Conservation (phyloP, 2,797 vertebrate species). For the Anableps anableps region DNA sequence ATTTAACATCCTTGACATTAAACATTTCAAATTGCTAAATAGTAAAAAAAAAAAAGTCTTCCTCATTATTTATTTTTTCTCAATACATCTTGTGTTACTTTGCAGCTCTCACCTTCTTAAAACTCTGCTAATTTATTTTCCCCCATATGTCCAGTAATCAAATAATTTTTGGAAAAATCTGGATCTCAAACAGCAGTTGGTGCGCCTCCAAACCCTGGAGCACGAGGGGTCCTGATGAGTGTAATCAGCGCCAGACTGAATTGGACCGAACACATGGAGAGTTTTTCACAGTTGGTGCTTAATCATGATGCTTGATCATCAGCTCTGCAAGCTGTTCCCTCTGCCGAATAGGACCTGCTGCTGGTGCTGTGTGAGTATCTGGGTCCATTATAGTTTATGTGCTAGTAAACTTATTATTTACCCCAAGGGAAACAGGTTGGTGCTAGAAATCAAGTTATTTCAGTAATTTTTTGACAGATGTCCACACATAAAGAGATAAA, state of each 20-base stretch:
- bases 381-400: constrained; percentile 71
- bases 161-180: constrained; percentile 53
- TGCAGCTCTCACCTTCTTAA: constrained; percentile 15
- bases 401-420: constrained; percentile 66
- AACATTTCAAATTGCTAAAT: background rate
- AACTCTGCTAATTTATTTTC: constrained; percentile 31
- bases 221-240: constrained; percentile 67
- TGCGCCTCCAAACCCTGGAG: constrained; percentile 64
- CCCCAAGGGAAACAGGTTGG: constrained; percentile 50
- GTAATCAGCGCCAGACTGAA: constrained; percentile 75
- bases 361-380: constrained; percentile 53
- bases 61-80: background rate
- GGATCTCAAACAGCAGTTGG: constrained; percentile 61
- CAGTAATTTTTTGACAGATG: constrained; percentile 2
- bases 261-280: constrained; percentile 70
- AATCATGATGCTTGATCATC: constrained; percentile 81
- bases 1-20: background rate
- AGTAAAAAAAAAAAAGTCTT: background rate
- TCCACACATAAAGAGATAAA: background rate
- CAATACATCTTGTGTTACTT: constrained; percentile 2
- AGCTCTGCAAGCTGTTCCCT: constrained; percentile 77
- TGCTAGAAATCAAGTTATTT: constrained; percentile 22
- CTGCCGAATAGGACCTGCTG: constrained; percentile 46
- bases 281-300: constrained; percentile 78
- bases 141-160: constrained; percentile 56